Evolutionary conservation across 2,113 vertebrate genomes (phyloP), one percentile per base, ranked within the genome.

Genomic region (Stictonetta naevosa): DNA sequence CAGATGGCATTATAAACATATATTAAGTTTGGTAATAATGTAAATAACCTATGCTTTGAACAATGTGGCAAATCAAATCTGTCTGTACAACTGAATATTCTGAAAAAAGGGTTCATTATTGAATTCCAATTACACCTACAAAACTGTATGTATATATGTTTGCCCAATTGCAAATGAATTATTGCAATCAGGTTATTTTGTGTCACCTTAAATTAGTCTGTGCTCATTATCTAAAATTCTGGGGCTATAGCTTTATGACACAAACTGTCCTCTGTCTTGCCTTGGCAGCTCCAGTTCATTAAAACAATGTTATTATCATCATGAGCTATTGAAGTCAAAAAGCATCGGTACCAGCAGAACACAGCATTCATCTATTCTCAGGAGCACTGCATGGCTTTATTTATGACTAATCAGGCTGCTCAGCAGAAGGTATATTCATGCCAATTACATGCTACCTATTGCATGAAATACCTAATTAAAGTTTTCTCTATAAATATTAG

Each of bases 401-500:
- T 78, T 86, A 52, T 59, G 42, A 46, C 34, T 86, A 68, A 50
- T 55, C 75, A 73, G 16, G 60, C 46, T 91, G 21, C 59, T 74
- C 26, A 4, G 13, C 50, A 86, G 85, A 95, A 86, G 23, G 56
- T 76, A 22, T 40, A 80, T 73, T 88, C 22, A 63, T 66, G 34
- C 34, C 60, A 68, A 42, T 93, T 88, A 58, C 38, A 68, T 22
- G 16, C 42, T 92, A 38, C 29, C 71, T 25, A 38, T 60, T 89
- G 74, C 56, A 69, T 93, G 59, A 87, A 94, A 94, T 94, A 68
- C 28, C 50, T 76, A 90, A 83, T 93, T 91, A 76, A 94, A 79
- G 11, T 92, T 93, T 96, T 21, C 34, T 76, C n/a, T 84, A 63
- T 40, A 88, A 56, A 92, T 80, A 76, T 86, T 76, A 90, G 8